These are phyloP conservation scores for Agonum fuliginosum DNA, from an alignment of 2,888 invertebrate species.

Conservation along the genomic window DNA sequence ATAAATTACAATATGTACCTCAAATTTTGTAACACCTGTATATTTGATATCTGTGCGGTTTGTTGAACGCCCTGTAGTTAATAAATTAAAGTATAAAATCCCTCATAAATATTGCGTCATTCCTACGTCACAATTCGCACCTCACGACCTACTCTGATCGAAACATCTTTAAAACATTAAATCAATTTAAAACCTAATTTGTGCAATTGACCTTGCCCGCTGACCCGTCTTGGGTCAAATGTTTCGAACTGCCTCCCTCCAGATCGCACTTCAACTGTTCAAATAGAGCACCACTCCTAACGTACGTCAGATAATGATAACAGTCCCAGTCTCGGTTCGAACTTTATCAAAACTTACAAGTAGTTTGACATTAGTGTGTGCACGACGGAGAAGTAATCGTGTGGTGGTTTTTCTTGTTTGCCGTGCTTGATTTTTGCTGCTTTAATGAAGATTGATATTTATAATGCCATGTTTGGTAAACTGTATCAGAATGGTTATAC, in stretches of 20 bases:
- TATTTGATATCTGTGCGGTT: too few species aligned
- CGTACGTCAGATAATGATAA: slow-evolving; percentile 31
- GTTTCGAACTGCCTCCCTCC: slow-evolving; percentile 19
- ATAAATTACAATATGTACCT: too few species aligned
- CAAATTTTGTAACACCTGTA: too few species aligned
- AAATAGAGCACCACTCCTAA: slow-evolving; percentile 3
- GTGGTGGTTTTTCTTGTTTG: slow-evolving; percentile 5
- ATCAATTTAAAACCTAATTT: slow-evolving; percentile 56
- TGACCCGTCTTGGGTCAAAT: slow-evolving; percentile 49
- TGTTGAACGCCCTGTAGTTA: too few species aligned
- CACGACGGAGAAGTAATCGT: background rate
- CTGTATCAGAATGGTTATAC: slow-evolving; percentile 23
- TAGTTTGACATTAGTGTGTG: slow-evolving; percentile 16
- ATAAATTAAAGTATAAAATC: too few species aligned
- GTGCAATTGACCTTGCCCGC: slow-evolving; percentile 55
- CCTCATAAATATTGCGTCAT: background rate
- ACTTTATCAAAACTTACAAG: background rate
- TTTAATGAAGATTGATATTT: slow-evolving; percentile 42
- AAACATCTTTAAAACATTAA: slow-evolving; percentile 55
- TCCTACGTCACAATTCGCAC: background rate
- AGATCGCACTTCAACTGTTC: slow-evolving; percentile 22
- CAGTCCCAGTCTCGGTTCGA: background rate
- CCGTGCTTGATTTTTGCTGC: background rate
- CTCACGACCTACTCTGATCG: slow-evolving; percentile 53
- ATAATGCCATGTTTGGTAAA: slow-evolving; percentile 36